Conservation (phyloP, 2,797 vertebrate species). For the Coreius guichenoti region DNA sequence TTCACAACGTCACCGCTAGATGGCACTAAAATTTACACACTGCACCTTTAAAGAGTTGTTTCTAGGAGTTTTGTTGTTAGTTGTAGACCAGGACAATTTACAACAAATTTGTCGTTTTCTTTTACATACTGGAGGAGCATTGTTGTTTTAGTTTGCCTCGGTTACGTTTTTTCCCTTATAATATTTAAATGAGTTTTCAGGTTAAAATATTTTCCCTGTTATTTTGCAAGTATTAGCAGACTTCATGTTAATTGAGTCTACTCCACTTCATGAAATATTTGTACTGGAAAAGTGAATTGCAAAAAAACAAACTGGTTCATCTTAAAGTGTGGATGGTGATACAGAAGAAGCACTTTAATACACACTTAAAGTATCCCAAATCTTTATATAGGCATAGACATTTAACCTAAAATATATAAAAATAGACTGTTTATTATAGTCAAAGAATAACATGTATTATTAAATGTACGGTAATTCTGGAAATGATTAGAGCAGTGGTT, state of each 20-base stretch:
- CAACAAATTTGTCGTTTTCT: not conserved
- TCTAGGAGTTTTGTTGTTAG: not conserved
- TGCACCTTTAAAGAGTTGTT: not conserved
- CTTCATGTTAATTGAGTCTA: not conserved
- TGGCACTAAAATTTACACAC: too few relatives aligned
- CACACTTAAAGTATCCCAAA: not conserved
- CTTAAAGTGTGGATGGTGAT: too few relatives aligned
- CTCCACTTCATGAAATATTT: not conserved
- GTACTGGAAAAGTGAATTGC: too few relatives aligned
- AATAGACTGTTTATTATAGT: too few relatives aligned
- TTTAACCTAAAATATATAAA: not conserved
- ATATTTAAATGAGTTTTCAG: too few relatives aligned
- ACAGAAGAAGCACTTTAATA: not conserved
- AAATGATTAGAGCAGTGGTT: not conserved
- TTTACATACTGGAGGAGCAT: not conserved
- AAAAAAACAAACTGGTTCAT: too few relatives aligned
- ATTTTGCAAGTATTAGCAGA: not conserved
- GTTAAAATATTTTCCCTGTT: not conserved
- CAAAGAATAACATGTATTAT: not conserved
- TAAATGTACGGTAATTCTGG: too few relatives aligned
- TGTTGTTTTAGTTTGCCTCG: not conserved
- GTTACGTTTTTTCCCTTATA: not conserved
- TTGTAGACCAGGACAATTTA: not conserved
- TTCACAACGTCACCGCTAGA: too few relatives aligned
- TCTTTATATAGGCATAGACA: not conserved